A percentile compares a stretch with the other conserved stretches of the same genome.
phyloP scores from a whole-genome alignment of 2,888 invertebrate genomes.

The Drosophila quasianomalipes region DNA sequence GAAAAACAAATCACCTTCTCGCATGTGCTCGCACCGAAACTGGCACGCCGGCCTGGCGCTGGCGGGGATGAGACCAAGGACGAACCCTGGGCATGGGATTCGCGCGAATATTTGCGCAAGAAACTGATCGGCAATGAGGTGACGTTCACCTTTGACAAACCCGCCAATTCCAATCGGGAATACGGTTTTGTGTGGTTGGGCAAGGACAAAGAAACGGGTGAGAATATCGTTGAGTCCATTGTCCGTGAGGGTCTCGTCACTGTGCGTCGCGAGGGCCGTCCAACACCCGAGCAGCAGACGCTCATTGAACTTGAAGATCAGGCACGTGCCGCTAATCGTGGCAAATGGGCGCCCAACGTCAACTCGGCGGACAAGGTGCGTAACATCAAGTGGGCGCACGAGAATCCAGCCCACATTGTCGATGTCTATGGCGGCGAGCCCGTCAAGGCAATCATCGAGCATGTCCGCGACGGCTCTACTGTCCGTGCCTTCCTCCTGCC shows the following conservation, averaged over 20 bases:
- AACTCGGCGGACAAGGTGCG: conserved; percentile 90
- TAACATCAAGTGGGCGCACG: conserved; percentile 95
- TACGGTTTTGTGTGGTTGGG: conserved; percentile 95
- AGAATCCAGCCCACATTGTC: conserved; percentile 93
- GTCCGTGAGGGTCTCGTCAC: conserved; percentile 95
- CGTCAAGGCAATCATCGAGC: conserved; percentile 97
- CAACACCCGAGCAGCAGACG: conserved; percentile 89
- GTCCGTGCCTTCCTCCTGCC: conserved; percentile 96
- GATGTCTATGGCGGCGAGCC: conserved; percentile 95
- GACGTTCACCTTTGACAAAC: conserved; percentile 93
- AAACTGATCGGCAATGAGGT: conserved; percentile 97
- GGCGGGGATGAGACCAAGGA: conserved; percentile 90
- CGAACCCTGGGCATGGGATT: conserved; percentile 99
- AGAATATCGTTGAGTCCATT: conserved; percentile 95
- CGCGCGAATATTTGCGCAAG: conserved; percentile 96
- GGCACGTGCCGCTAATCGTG: conserved; percentile 95
- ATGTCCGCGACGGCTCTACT: conserved; percentile 98
- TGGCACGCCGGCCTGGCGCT: conserved; percentile 90
- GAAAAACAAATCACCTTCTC: conserved; percentile 96
- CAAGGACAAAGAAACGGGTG: conserved; percentile 91
- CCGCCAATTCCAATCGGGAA: conserved; percentile 92
- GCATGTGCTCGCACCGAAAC: conserved; percentile 96
- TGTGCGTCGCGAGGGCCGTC: conserved; percentile 90
- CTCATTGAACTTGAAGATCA: conserved; percentile 95
- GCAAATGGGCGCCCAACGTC: conserved; percentile 89